These are phyloP conservation scores for Phataginus tetradactyla DNA, from an alignment of 2,797 vertebrate genomes.

Conservation along the genomic window DNA sequence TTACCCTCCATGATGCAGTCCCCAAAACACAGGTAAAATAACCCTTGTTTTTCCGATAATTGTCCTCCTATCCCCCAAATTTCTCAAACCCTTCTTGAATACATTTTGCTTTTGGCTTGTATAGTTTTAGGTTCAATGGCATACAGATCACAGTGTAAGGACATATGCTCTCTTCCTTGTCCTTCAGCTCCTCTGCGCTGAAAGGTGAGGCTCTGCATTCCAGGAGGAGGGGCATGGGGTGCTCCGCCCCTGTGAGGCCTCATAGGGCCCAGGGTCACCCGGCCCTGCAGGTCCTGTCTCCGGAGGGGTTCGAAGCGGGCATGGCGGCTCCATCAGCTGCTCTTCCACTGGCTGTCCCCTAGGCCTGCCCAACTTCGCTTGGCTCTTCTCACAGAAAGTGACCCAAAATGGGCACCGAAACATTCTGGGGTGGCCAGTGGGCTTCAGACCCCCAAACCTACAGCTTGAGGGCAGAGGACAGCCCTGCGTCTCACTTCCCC, in stretches of 20 bases:
- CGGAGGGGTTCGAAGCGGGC: background rate
- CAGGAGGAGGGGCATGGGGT: rapidly evolving
- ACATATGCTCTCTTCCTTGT: background rate
- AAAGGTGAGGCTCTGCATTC: background rate
- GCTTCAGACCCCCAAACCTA: background rate
- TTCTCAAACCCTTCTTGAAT: background rate
- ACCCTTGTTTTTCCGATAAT: background rate
- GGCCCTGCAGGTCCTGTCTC: background rate
- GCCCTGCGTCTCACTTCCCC: background rate
- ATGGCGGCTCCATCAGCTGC: background rate
- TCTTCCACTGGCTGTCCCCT: too few species aligned
- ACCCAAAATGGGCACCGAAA: background rate
- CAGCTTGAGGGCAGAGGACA: background rate
- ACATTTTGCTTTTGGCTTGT: background rate
- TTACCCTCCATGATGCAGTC: background rate
- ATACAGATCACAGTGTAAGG: rapidly evolving
- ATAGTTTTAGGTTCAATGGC: background rate
- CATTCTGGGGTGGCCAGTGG: background rate
- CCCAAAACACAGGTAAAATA: background rate
- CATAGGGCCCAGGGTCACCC: background rate
- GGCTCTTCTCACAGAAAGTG: background rate
- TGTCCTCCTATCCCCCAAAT: background rate
- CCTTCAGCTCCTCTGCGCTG: background rate
- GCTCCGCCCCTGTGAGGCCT: background rate
- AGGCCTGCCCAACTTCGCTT: background rate